A percentile compares a stretch with the other conserved stretches of the same genome.
These are phyloP conservation scores for Gortyna flavago DNA, from an alignment of 2,888 invertebrate species.

Conservation along the genomic window DNA sequence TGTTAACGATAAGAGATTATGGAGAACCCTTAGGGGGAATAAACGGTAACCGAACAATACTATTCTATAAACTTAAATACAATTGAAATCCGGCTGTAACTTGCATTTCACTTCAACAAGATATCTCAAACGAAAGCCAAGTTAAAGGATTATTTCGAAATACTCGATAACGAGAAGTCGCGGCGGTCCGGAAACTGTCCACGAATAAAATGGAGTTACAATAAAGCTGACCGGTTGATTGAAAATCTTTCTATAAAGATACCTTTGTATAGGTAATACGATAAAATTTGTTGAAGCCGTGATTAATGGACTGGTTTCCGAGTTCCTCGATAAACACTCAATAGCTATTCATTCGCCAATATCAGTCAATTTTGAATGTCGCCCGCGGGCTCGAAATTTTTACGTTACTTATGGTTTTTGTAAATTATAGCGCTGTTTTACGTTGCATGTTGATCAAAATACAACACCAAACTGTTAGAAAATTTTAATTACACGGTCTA, in stretches of 20 bases:
- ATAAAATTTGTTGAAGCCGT: background rate
- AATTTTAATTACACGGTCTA: too few relatives aligned
- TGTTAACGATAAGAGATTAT: background rate
- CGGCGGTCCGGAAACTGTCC: slow-evolving; percentile 39
- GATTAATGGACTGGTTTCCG: background rate
- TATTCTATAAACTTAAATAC: slow-evolving; percentile 37
- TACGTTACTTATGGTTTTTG: background rate
- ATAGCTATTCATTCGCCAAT: too few relatives aligned
- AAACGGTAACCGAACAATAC: slow-evolving; percentile 43
- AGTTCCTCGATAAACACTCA: background rate
- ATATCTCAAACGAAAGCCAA: slow-evolving; percentile 59
- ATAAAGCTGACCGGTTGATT: slow-evolving; percentile 37
- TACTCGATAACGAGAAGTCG: slow-evolving; percentile 53
- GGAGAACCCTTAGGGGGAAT: background rate
- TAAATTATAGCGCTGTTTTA: too few relatives aligned
- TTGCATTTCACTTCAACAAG: slow-evolving; percentile 50
- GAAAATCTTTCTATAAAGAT: slow-evolving; percentile 11
- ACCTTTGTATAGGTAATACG: background rate
- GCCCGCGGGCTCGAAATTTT: too few relatives aligned
- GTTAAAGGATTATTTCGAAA: slow-evolving; percentile 63
- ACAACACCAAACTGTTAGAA: too few relatives aligned
- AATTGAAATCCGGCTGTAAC: slow-evolving; percentile 45
- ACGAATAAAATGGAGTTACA: slow-evolving; percentile 42
- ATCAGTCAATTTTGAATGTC: background rate
- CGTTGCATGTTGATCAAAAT: too few relatives aligned